A percentile compares a stretch with the other conserved stretches of the same genome.
phyloP scores from a whole-genome alignment of 2,113 vertebrate genomes.

The Fukomys damarensis region DNA sequence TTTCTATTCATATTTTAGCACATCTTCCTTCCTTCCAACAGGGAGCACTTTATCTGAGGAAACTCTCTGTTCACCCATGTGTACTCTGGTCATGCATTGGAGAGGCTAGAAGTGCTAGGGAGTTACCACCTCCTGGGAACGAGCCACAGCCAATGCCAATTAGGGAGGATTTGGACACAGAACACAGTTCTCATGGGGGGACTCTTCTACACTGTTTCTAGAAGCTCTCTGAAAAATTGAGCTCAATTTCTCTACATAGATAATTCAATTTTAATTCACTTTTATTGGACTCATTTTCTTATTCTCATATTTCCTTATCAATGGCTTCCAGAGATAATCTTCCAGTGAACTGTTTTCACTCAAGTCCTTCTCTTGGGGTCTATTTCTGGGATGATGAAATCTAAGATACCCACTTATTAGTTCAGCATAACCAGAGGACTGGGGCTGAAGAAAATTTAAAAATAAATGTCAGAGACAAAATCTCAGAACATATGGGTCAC shows the following conservation, averaged over 20 bases:
- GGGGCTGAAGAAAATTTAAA: background rate
- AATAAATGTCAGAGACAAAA: background rate
- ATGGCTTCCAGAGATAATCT: conserved; percentile 10
- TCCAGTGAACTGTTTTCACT: background rate
- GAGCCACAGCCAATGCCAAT: background rate
- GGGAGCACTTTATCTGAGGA: background rate
- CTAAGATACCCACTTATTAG: background rate
- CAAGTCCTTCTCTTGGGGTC: background rate
- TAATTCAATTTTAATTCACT: background rate
- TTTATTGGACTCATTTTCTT: background rate
- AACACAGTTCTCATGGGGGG: background rate
- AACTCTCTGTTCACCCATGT: background rate
- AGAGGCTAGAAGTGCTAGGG: background rate
- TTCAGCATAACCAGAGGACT: background rate
- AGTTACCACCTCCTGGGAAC: background rate
- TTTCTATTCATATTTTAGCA: background rate
- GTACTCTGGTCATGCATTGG: background rate
- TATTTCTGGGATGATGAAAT: conserved; percentile 2
- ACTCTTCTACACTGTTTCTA: background rate
- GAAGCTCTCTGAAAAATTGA: background rate
- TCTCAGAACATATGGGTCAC: background rate
- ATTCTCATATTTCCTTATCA: background rate
- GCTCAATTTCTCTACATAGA: background rate
- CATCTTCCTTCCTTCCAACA: background rate
- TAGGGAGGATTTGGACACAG: background rate